phyloP scores from a whole-genome alignment of 1,140 invertebrate species.

The Eubasilissa regina region DNA sequence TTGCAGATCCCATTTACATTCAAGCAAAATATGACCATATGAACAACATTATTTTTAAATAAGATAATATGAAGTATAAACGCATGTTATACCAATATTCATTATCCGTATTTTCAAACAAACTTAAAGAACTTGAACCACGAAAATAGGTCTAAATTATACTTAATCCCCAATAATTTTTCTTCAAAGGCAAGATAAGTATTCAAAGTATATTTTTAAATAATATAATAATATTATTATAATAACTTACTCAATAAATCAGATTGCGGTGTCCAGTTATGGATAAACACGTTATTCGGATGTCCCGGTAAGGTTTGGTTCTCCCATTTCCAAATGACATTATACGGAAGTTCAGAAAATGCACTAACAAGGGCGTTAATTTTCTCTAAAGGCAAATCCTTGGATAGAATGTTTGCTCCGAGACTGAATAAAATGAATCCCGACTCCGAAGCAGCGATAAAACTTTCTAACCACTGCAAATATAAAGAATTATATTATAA shows the following conservation, averaged over 20 bases:
- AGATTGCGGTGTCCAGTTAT: conserved; percentile 73
- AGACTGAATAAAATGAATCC: conserved; percentile 71
- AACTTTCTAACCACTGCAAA: conserved; percentile 62
- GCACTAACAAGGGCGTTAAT: conserved; percentile 66
- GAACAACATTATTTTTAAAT: no score
- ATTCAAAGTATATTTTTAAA: no score
- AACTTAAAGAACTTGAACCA: no score
- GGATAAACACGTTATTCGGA: conserved; percentile 63
- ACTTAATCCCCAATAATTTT: no score
- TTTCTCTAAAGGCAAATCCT: conserved; percentile 64
- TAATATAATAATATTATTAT: neutral
- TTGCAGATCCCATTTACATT: no score
- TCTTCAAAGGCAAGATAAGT: no score
- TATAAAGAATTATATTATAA: neutral
- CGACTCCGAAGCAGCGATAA: conserved; percentile 61
- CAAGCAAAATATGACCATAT: no score
- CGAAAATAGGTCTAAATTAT: no score
- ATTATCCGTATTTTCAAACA: no score
- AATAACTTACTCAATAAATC: conserved; percentile 69
- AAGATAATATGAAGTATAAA: no score
- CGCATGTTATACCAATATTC: no score
- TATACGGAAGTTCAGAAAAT: conserved; percentile 69
- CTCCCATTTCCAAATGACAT: conserved; percentile 72
- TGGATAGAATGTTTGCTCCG: conserved; percentile 69
- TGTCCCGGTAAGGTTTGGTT: conserved; percentile 60